phyloP scores from a whole-genome alignment of 2,888 invertebrate species.

The Ephialtes manifestator region DNA sequence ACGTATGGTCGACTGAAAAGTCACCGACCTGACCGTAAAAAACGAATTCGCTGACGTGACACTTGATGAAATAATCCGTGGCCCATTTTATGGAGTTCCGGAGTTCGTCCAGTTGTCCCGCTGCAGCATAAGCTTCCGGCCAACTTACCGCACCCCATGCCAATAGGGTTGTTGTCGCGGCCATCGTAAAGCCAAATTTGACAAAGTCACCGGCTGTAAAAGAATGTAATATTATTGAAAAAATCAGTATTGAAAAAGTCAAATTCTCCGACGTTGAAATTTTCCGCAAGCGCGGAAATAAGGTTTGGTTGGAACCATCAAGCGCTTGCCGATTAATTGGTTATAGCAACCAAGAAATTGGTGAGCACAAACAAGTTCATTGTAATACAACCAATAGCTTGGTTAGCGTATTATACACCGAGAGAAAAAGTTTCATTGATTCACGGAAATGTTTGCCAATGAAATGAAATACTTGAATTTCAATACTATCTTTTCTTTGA shows the following conservation, averaged over 20 bases:
- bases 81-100: conserved; percentile 87
- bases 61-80: conserved; percentile 88
- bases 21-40: conserved; percentile 88
- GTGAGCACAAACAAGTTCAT: no score
- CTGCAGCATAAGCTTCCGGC: conserved; percentile 86
- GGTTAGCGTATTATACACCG: no score
- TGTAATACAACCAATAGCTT: no score
- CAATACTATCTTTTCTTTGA: no score
- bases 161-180: conserved; percentile 87
- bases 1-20: conserved; percentile 87
- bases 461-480: no score
- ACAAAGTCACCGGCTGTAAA: conserved; percentile 87
- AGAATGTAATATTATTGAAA: neutral
- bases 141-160: conserved; percentile 87
- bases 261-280: no score
- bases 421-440: no score
- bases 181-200: conserved; percentile 88
- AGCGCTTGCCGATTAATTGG: no score
- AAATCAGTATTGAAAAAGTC: neutral
- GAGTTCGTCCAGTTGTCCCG: conserved; percentile 86
- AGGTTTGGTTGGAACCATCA: no score
- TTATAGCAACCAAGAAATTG: no score
- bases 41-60: conserved; percentile 86
- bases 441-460: no score
- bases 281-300: no score